Base-by-base conservation (phyloP, 2,888 invertebrate genomes). In the Gerosis bhagava region DNA sequence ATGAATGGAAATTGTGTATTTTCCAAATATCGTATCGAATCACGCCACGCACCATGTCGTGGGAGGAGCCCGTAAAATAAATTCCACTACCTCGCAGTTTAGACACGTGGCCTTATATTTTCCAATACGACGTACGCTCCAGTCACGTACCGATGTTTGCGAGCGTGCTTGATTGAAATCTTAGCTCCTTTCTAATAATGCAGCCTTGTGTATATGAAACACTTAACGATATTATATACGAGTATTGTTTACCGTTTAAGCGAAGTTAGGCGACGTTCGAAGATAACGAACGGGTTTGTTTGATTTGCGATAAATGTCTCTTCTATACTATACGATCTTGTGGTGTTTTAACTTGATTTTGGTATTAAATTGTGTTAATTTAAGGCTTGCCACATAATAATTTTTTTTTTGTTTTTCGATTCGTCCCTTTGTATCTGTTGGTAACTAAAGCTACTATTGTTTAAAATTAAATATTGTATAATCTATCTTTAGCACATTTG, bases 91-190 rank as follows among this genome's bases (percentile, higher is more conserved):
- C 26, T 10, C 15, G 10, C 3, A n/a, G 8, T 21, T 36, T 11
- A 37, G 24, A 17, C 37, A 45, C 31, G 37, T 39, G 39, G 13
- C 17, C 5, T 17, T 16, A 34, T 32, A 45, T 39, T 45, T 45
- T 45, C 37, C 39, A 45, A 45, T 31, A 45, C 31, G 45, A 25
- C 45, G 10, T n/a, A 22, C 32, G 28, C 13, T 8, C 57, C 53
- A 62, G 66, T 63, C 73, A 72, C 73, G 73, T 54, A 50, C 54
- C 37, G 3, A 5, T 55, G 69, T 69, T 68, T 69, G 60, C 57
- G 59, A 48, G 49, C 54, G 58, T 59, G 60, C 58, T 42, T 53
- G 64, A 63, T 63, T 59, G 64, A 60, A 61, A 63, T 61, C 61
- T 55, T 47, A 47, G 47, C 15, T 40, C 16, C 46, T 26, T n/a